Conservation (phyloP, 2,113 vertebrate genomes). For the Paradisaea rubra region DNA sequence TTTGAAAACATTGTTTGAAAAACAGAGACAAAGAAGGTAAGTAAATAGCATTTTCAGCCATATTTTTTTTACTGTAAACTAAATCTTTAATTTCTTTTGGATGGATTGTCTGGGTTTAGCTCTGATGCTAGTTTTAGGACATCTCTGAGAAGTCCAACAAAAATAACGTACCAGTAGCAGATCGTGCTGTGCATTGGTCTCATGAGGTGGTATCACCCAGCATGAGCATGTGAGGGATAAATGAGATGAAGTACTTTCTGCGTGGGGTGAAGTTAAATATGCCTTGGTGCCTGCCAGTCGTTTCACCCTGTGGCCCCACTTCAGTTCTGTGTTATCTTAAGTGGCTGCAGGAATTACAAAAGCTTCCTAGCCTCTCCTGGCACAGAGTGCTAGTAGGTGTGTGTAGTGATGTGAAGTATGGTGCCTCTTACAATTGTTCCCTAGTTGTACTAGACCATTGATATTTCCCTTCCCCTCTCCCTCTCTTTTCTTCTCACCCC, state of each 20-base stretch:
- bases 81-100: background rate
- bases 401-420: background rate
- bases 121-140: background rate
- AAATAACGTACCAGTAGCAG: background rate
- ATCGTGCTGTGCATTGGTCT: background rate
- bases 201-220: accelerated
- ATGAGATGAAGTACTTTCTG: background rate
- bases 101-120: background rate
- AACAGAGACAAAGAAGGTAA: background rate
- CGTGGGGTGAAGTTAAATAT: background rate
- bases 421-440: background rate
- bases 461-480: background rate
- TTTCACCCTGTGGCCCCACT: background rate
- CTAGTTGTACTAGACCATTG: background rate
- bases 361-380: background rate
- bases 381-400: background rate
- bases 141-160: background rate
- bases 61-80: background rate
- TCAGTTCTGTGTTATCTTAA: background rate
- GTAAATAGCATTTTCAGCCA: background rate
- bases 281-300: accelerated
- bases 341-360: background rate
- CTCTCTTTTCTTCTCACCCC: background rate
- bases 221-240: accelerated
- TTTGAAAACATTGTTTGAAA: background rate